Evolutionary conservation across 92 coral and sea anemone genomes (phyloP), one percentile per base, ranked within the genome.

Genomic region (Phenganax subtilis): DNA sequence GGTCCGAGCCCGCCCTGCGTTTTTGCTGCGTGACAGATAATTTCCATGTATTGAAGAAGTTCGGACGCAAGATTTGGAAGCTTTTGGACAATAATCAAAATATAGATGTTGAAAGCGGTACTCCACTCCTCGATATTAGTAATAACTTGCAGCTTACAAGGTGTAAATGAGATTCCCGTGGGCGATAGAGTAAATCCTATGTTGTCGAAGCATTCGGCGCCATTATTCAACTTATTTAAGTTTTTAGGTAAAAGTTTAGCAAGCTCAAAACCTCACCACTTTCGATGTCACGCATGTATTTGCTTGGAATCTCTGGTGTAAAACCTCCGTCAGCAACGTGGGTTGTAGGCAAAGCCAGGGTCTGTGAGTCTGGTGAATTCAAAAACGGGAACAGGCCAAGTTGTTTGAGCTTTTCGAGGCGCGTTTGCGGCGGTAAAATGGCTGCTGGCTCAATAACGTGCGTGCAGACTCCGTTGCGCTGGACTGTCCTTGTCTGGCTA

Each of bases 221-320:
- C 76, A 71, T 31, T 14, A 47, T 29, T 75, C 12, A 63, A 55
- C 80, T 15, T 27, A 27, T 86, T 86, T 71, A 78, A 31, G 85
- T 87, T 72, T 74, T 87, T 87, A 2, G 82, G 85, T 27, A 87
- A 74, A 0, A 87, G 64, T 77, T 74, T 73, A 63, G 85, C 77
- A 3, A 83, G 85, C 71, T 87, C 87, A 78, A 83, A 51, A 87
- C 77, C 85, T 83, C 84, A 87, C 87, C 89, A 29, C 51, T 68
- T 5, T 76, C 75, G 75, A 82, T 57, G 64, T 84, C 87, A 47
- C 82, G 71, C 30, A 85, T 29, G 56, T 44, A 73, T 44, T 74
- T 72, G n/a, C 55, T 60, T 11, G 88, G 88, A 15, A 82, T 55
- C 55, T 85, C 83, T 64, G 81, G 81, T 28, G 81, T 71, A 2